phyloP scores from a whole-genome alignment of 2,888 invertebrate species.

The Caenorhabditis japonica region DNA sequence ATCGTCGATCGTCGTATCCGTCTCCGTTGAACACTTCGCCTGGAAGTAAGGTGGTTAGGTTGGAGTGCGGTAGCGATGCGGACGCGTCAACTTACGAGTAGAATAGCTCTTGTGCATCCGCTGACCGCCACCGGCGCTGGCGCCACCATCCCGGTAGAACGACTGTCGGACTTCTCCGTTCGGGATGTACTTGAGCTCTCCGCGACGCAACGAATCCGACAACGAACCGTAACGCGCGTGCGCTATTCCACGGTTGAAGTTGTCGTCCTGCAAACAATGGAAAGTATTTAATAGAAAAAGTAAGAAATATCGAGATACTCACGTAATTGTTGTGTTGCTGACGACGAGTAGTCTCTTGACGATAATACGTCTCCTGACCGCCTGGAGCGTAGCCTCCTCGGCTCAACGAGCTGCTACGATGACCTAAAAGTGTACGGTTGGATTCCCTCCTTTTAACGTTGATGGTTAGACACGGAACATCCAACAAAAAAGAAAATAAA shows the following conservation, averaged over 20 bases:
- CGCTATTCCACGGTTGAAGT: conserved; percentile 65
- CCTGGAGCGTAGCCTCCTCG: conserved; percentile 58
- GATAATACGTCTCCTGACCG: conserved; percentile 65
- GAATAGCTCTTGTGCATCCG: conserved; percentile 76
- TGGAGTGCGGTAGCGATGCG: too few relatives aligned
- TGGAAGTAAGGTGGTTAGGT: conserved; percentile 28
- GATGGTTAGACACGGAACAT: conserved; percentile 1
- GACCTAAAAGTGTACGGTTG: conserved; percentile 52
- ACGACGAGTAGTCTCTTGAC: conserved; percentile 68
- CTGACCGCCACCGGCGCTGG: conserved; percentile 34
- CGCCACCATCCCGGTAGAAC: conserved; percentile 50
- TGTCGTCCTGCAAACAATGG: conserved; percentile 56
- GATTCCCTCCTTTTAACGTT: too few relatives aligned
- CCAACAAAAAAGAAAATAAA: not conserved
- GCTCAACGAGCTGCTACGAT: conserved; percentile 70
- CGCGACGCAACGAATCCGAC: conserved; percentile 74
- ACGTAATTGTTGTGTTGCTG: conserved; percentile 57
- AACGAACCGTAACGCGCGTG: conserved; percentile 75
- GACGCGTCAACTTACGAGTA: conserved; percentile 57
- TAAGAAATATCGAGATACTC: not conserved
- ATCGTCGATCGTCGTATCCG: conserved; percentile 58
- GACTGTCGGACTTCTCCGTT: conserved; percentile 73
- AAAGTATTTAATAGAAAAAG: not conserved
- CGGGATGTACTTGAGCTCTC: conserved; percentile 74
- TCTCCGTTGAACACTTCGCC: conserved; percentile 70